Percentiles rank a stretch among this genome's conserved stretches.
Conservation (phyloP, 2,113 vertebrate species). For the Oceanodroma tethys region DNA sequence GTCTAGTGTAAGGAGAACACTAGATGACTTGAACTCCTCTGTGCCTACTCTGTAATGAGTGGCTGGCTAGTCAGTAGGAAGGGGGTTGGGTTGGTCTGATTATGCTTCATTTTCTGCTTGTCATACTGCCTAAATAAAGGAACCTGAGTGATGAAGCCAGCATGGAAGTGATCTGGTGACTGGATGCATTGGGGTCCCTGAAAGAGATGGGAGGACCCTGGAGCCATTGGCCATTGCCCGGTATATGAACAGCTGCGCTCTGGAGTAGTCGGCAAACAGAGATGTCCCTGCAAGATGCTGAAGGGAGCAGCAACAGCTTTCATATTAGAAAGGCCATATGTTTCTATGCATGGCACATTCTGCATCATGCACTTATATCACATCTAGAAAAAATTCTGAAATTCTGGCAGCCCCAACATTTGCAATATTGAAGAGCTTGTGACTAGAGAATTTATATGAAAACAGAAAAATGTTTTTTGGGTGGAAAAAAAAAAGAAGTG, state of each 20-base stretch:
- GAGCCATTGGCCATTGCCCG: rapidly evolving
- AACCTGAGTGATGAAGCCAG: not conserved
- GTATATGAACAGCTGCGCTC: not conserved
- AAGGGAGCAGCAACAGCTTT: not conserved
- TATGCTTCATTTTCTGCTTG: not conserved
- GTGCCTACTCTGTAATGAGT: not conserved
- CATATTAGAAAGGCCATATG: not conserved
- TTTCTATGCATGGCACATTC: not conserved
- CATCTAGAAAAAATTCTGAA: not conserved
- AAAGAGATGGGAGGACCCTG: not conserved
- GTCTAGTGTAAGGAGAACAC: not conserved
- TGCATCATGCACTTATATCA: not conserved
- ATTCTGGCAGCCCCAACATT: not conserved
- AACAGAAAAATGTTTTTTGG: not conserved
- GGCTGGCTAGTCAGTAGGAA: not conserved
- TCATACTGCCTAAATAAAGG: not conserved
- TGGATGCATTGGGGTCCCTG: not conserved
- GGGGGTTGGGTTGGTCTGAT: not conserved
- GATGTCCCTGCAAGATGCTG: not conserved
- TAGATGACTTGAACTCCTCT: not conserved
- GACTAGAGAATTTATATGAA: not conserved
- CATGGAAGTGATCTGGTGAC: not conserved
- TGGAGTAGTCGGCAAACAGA: not conserved
- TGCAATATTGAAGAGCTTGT: not conserved
- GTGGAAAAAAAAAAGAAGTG: no score